Conservation (phyloP, 2,113 vertebrate genomes). For the Corydoras sp. region DNA sequence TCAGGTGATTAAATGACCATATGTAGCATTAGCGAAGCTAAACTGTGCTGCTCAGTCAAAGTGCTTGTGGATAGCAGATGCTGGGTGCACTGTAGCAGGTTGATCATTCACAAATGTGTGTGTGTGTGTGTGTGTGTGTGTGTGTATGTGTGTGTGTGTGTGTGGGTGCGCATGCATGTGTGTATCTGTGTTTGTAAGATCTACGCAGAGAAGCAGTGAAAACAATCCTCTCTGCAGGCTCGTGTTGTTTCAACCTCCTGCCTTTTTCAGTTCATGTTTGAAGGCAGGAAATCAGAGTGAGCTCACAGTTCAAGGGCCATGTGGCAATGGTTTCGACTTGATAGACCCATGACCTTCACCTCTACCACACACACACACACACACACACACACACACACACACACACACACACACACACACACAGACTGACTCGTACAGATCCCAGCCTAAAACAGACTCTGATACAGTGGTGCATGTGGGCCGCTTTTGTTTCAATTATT, state of each 20-base stretch:
- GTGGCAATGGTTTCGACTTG: constrained; percentile 67
- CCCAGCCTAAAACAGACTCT: constrained; percentile 39
- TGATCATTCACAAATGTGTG: constrained; percentile 30
- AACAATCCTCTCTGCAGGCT: constrained; percentile 70
- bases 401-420: constrained; percentile 2
- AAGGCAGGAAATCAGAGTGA: constrained; percentile 86
- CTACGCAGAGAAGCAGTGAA: constrained; percentile 65
- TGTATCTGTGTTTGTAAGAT: constrained; percentile 30
- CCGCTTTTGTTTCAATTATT: constrained; percentile 64
- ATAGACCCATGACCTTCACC: constrained; percentile 43
- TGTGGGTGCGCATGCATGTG: neutral
- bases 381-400: constrained; percentile 9
- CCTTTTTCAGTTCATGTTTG: constrained; percentile 71
- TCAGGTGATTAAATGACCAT: constrained; percentile 29
- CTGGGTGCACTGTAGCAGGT: constrained; percentile 30
- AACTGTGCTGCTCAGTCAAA: constrained; percentile 22
- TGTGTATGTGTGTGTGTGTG: too few relatives aligned
- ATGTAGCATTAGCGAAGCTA: constrained; percentile 14
- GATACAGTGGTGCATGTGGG: constrained; percentile 42
- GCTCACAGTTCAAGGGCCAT: constrained; percentile 70
- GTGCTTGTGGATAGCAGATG: constrained; percentile 10
- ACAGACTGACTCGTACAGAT: neutral
- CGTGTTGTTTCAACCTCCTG: constrained; percentile 75
- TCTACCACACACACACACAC: constrained; percentile 13
- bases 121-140: neutral